Conservation (phyloP, 2,113 vertebrate species). For the Thalassoma bifasciatum region DNA sequence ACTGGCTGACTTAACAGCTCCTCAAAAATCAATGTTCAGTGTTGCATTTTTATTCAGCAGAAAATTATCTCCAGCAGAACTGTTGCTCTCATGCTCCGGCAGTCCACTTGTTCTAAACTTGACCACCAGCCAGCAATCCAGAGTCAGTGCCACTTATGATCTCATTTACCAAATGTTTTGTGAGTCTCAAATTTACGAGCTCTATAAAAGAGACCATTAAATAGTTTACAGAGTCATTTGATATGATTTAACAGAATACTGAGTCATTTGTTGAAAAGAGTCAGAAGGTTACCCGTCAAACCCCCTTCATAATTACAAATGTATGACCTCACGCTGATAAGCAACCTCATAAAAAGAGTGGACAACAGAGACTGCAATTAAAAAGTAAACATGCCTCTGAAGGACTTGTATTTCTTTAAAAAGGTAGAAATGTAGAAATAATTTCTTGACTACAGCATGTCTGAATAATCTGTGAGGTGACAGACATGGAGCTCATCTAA, state of each 20-base stretch:
- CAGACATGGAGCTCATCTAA: background rate
- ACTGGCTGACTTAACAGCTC: background rate
- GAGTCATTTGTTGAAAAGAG: background rate
- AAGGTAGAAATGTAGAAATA: constrained; percentile 21
- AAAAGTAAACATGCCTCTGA: too few relatives aligned
- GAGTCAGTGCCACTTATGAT: constrained; percentile 1
- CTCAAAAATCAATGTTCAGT: too few relatives aligned
- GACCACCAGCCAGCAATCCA: background rate
- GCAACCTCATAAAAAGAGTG: constrained; percentile 25
- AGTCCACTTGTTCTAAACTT: background rate
- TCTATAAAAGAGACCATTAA: constrained; percentile 12
- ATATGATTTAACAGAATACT: constrained; percentile 24
- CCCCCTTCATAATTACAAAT: constrained; percentile 10
- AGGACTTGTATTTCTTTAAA: constrained; percentile 22
- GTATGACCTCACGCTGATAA: constrained; percentile 3
- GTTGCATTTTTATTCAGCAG: too few relatives aligned
- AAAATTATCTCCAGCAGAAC: too few relatives aligned
- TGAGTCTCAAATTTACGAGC: constrained; percentile 23
- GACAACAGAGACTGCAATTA: constrained; percentile 6
- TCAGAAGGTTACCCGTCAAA: constrained; percentile 30
- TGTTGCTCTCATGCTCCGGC: constrained; percentile 2
- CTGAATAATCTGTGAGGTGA: background rate
- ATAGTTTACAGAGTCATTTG: constrained; percentile 8
- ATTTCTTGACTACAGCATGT: background rate
- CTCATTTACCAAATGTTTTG: constrained; percentile 18